Evolutionary conservation across 1,140 invertebrate species (phyloP), one percentile per base, ranked within the genome.

Genomic region (Melipona quadrifasciata): DNA sequence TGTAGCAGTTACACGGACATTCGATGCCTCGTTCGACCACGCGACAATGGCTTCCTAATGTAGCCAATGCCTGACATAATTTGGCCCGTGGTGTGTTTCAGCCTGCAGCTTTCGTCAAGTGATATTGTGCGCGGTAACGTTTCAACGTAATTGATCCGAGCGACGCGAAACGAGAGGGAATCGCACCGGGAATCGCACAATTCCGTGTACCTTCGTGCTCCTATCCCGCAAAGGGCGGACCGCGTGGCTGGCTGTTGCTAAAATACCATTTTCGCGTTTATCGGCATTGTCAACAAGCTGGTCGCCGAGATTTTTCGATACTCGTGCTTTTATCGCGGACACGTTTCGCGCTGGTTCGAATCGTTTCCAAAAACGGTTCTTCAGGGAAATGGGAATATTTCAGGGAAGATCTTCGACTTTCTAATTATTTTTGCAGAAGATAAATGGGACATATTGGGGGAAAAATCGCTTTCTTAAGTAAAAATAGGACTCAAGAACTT

Each of bases 41-140:
- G 61, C 82, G 84, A 89, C 85, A 91, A 90, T 89, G 85, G 86
- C 87, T 88, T 89, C 88, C 81, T 91, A 88, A 86, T 90, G 83
- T 84, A 87, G 31, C 87, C 91, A 90, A 92, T 91, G 85, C 70
- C 79, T 77, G 72, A 65, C 79, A 90, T 90, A 90, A 88, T 91
- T 91, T 73, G 27, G 27, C 58, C 65, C 27, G 64, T 68, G 80
- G 80, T 86, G 64, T 47, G 84, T 80, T 67, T 64, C 75, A 64
- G 70, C 51, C 65, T 73, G 74, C 53, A 81, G 71, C 68, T 82
- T 85, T 80, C 84, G 57, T 80, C 77, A 64, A 17, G 65, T 82
- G 68, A 51, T 31, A 75, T 74, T 75, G 72, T 79, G 57, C 2
- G 57, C 4, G 70, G 73, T 73, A 84, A 87, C 80, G 81, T 90